Percentiles rank a stretch among this genome's conserved stretches.
Conservation (phyloP, 2,113 vertebrate genomes). For the Galemys pyrenaicus region DNA sequence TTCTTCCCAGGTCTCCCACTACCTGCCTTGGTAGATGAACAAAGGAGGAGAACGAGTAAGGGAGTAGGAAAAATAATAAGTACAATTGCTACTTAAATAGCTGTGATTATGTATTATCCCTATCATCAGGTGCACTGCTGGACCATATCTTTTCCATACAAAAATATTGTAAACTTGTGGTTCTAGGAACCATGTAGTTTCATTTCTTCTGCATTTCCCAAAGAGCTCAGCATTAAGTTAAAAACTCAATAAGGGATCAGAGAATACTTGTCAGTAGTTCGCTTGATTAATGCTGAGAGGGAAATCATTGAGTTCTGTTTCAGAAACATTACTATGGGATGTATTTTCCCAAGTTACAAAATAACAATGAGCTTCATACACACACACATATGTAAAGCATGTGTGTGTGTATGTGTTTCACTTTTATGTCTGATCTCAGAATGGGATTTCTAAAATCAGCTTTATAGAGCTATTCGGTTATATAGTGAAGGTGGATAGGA, state of each 20-base stretch:
- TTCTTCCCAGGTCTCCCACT: not conserved
- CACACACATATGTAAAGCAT: not conserved
- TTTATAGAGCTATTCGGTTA: not conserved
- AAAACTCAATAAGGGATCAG: not conserved
- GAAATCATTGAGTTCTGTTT: not conserved
- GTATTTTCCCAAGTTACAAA: slow-evolving; percentile 32
- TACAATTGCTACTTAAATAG: not conserved
- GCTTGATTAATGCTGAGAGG: not conserved
- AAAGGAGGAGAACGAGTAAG: not conserved
- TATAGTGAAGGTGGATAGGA: not conserved
- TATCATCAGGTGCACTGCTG: not conserved
- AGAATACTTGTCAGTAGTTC: slow-evolving; percentile 20
- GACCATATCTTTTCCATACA: not conserved
- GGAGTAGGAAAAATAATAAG: not conserved
- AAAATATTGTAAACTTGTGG: not conserved
- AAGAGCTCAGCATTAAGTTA: not conserved
- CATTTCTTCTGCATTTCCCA: not conserved
- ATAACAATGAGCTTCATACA: not conserved
- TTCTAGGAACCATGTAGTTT: not conserved
- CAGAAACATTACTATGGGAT: not conserved
- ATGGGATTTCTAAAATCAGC: slow-evolving; percentile 1
- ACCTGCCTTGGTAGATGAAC: not conserved
- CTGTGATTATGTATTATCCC: not conserved
- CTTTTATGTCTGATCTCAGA: not conserved
- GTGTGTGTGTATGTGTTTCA: not conserved